phyloP scores from a whole-genome alignment of 2,888 invertebrate genomes.

The Callosobruchus maculatus region DNA sequence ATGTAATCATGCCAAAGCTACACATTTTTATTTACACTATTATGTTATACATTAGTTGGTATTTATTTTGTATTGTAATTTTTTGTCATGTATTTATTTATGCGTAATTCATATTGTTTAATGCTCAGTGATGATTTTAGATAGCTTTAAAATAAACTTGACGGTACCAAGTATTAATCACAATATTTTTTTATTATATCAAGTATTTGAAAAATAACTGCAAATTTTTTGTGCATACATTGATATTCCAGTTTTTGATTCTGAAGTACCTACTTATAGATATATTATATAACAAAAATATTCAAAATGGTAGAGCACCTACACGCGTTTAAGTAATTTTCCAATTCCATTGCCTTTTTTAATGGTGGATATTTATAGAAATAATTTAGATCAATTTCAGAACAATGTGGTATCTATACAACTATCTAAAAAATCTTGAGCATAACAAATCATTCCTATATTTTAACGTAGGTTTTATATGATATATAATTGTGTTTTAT shows the following conservation, averaged over 20 bases:
- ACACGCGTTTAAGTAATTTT: too few relatives aligned
- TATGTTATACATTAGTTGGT: not conserved
- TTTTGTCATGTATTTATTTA: not conserved
- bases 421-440: not conserved
- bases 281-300: too few relatives aligned
- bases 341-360: too few relatives aligned
- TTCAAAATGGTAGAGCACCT: too few relatives aligned
- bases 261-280: too few relatives aligned
- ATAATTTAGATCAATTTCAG: too few relatives aligned
- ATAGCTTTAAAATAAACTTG: not conserved
- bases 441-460: not conserved
- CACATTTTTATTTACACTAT: not conserved
- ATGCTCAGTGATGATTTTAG: not conserved
- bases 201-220: too few relatives aligned
- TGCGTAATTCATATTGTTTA: not conserved
- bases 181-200: too few relatives aligned
- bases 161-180: too few relatives aligned
- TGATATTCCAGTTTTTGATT: too few relatives aligned
- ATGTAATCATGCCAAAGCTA: not conserved
- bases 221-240: too few relatives aligned
- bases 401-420: not conserved
- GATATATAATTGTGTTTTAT: not conserved
- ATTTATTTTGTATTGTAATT: not conserved
- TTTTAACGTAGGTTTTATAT: not conserved
- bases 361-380: too few relatives aligned